phyloP scores from a whole-genome alignment of 1,140 invertebrate species.

The Orussus abietinus region DNA sequence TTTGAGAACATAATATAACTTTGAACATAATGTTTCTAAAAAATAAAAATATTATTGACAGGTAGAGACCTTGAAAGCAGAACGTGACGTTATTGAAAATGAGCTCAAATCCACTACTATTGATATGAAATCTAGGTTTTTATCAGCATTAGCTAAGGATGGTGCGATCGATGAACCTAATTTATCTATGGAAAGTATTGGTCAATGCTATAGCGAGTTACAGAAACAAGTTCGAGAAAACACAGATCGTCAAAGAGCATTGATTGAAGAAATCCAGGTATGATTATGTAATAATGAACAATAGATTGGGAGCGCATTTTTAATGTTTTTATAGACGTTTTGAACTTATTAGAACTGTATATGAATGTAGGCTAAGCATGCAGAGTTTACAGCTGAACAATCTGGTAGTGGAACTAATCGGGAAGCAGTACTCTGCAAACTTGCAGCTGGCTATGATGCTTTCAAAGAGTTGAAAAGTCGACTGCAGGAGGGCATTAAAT shows the following conservation, averaged over 20 bases:
- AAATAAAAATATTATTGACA: constrained; percentile 36
- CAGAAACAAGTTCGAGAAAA: constrained; percentile 78
- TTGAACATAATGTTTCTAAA: no score
- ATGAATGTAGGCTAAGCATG: constrained; percentile 62
- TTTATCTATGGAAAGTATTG: constrained; percentile 73
- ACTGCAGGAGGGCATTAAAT: constrained; percentile 92
- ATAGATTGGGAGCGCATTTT: no score
- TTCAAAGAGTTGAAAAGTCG: constrained; percentile 89
- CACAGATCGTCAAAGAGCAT: constrained; percentile 70
- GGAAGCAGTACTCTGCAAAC: constrained; percentile 78
- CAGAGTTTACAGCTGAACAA: constrained; percentile 70
- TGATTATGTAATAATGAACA: no score
- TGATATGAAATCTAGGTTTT: constrained; percentile 84
- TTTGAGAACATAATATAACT: constrained; percentile 6
- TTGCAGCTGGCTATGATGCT: constrained; percentile 86
- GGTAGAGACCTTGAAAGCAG: constrained; percentile 84
- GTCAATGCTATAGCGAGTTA: constrained; percentile 74
- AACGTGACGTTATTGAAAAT: constrained; percentile 83
- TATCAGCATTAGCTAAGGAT: constrained; percentile 75
- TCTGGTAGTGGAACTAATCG: constrained; percentile 64
- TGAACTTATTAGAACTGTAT: no score
- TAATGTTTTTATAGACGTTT: no score
- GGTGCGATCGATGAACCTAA: constrained; percentile 84
- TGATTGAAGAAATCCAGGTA: constrained; percentile 77
- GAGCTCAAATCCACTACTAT: constrained; percentile 79